Evolutionary conservation across 1,140 invertebrate genomes (phyloP).

Genomic region (Neodiprion fabricii): DNA sequence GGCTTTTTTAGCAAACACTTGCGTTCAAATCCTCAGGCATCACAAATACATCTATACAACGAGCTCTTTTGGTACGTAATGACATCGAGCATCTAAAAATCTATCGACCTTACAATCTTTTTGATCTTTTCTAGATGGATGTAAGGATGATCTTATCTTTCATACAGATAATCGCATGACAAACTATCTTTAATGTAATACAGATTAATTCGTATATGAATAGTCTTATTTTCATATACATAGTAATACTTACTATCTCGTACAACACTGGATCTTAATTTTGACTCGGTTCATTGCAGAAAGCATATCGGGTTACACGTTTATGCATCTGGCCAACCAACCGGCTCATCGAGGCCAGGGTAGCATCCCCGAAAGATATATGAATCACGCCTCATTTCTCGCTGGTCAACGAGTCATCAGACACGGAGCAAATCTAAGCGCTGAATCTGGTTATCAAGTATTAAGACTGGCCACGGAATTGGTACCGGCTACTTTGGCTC

Average conservation of each 20-base stretch:
- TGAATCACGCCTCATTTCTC: conserved; percentile 74
- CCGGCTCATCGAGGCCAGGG: conserved; percentile 60
- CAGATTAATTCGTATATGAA: no score
- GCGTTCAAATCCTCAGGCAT: conserved; percentile 75
- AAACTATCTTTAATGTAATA: background rate
- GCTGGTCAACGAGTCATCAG: conserved; percentile 72
- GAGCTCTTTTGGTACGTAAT: conserved; percentile 82
- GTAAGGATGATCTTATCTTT: no score
- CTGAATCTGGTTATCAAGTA: conserved; percentile 77
- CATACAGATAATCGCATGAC: background rate
- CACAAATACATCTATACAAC: conserved; percentile 77
- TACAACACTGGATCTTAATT: conserved; percentile 8
- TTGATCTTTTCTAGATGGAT: no score
- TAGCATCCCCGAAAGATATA: conserved; percentile 68
- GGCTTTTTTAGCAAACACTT: conserved; percentile 82
- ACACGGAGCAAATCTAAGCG: conserved; percentile 61
- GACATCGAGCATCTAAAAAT: background rate
- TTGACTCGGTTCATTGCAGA: conserved; percentile 65
- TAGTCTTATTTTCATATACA: no score
- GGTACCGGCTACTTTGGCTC: conserved; percentile 81
- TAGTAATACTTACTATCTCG: background rate
- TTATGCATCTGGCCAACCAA: conserved; percentile 66
- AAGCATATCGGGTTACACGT: conserved; percentile 74
- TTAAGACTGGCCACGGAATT: conserved; percentile 84
- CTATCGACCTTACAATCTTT: no score